A percentile compares a stretch with the other conserved stretches of the same genome.
Evolutionary conservation across 2,113 vertebrate species (phyloP).

Genomic region (Scophthalmus maximus): DNA sequence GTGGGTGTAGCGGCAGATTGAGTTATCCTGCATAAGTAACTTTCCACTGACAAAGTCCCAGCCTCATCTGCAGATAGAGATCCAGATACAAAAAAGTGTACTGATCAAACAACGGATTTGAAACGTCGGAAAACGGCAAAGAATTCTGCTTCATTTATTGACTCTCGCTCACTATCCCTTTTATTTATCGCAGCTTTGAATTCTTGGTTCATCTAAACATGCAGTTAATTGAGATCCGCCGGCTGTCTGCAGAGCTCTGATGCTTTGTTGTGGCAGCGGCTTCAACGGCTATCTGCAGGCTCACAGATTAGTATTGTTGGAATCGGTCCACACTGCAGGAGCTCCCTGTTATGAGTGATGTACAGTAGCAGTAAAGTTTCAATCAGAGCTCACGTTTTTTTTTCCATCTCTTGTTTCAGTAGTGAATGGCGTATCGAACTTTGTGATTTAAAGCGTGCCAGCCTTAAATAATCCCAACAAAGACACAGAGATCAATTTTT

Average conservation of each 20-base stretch:
- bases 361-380: background rate
- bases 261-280: constrained; percentile 20
- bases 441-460: constrained; percentile 5
- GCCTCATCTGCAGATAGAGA: no score
- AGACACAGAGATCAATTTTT: background rate
- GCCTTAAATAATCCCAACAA: background rate
- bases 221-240: no score
- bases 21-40: constrained; percentile 25
- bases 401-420: background rate
- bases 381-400: constrained; percentile 14
- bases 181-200: no score
- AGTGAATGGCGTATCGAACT: background rate
- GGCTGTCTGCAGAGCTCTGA: constrained; percentile 16
- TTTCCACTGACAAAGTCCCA: constrained; percentile 26
- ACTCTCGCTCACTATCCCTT: no score
- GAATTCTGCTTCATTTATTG: no score
- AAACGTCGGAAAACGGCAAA: no score
- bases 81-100: no score
- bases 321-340: constrained; percentile 32
- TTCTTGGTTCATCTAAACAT: no score
- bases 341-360: constrained; percentile 23
- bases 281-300: constrained; percentile 6
- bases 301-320: constrained; percentile 1
- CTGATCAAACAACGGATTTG: no score
- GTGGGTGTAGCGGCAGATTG: constrained; percentile 14